Evolutionary conservation across 30 jellyfish, hydroid and myxozoan genomes (phyloP).

Genomic region (Hydractinia echinata): DNA sequence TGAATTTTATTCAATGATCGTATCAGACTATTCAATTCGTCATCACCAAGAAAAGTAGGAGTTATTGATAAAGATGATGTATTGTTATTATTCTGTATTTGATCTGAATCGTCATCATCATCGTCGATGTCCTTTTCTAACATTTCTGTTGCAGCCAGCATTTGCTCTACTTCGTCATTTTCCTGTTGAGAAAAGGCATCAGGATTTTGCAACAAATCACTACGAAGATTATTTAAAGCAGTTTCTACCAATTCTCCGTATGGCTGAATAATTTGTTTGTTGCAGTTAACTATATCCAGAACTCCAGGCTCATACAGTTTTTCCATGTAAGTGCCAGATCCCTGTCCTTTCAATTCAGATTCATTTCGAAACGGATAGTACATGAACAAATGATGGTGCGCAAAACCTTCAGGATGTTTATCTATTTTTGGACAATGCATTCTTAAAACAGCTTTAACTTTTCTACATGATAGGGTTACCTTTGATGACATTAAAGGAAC

Average conservation of each 20-base stretch:
- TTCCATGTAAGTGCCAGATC: not conserved
- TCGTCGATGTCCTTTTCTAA: not conserved
- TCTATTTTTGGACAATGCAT: not conserved
- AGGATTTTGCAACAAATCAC: not conserved
- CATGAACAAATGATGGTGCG: slow-evolving; percentile 24
- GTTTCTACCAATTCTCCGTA: slow-evolving; percentile 6
- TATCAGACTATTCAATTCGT: not conserved
- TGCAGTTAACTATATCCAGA: slow-evolving; percentile 1
- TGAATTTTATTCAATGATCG: slow-evolving; percentile 4
- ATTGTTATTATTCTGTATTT: not conserved
- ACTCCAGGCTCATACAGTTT: slow-evolving; percentile 26
- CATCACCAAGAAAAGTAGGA: not conserved
- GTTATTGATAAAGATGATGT: slow-evolving; percentile 2
- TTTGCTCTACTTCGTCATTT: not conserved
- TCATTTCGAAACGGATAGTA: slow-evolving; percentile 14
- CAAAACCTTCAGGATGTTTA: slow-evolving; percentile 3
- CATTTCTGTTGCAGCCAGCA: not conserved
- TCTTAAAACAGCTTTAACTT: slow-evolving; percentile 3
- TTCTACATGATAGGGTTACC: slow-evolving; percentile 3
- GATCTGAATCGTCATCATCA: not conserved
- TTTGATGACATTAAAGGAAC: slow-evolving; percentile 19
- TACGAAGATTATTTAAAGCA: not conserved
- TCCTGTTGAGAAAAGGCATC: not conserved
- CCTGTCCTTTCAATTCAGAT: not conserved
- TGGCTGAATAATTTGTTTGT: slow-evolving; percentile 8